Percentiles rank a stretch among this genome's conserved stretches.
These are phyloP conservation scores for Anagyrus pseudococci DNA, from an alignment of 2,888 invertebrate species.

Conservation along the genomic window DNA sequence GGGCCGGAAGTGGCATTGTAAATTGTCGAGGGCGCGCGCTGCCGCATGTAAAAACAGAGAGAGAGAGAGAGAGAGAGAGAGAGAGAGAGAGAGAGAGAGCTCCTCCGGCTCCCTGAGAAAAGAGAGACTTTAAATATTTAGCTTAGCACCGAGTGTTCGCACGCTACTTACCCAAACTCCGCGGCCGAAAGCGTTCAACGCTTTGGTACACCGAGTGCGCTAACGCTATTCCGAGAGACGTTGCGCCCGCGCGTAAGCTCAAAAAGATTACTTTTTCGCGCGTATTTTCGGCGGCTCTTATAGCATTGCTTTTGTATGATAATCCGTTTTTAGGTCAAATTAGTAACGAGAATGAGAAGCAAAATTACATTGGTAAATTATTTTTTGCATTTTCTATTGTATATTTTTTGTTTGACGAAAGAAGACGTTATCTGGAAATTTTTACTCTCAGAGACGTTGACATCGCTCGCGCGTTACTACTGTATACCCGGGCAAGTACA, in stretches of 20 bases:
- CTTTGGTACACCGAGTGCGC: no score
- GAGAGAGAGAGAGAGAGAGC: background rate
- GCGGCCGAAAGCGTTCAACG: background rate
- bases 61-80: background rate
- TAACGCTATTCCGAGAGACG: background rate
- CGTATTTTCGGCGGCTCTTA: background rate
- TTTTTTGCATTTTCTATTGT: no score
- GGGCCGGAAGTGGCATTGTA: background rate
- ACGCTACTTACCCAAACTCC: slow-evolving; percentile 30
- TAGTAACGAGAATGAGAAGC: no score
- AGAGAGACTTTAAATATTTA: slow-evolving; percentile 51
- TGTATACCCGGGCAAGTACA: no score
- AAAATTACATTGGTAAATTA: no score
- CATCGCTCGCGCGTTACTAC: no score
- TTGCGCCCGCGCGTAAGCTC: background rate
- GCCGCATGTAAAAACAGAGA: slow-evolving; percentile 40
- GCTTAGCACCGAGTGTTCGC: slow-evolving; percentile 48
- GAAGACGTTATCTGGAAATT: no score
- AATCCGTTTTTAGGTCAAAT: no score
- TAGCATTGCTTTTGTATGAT: no score
- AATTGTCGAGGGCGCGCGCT: slow-evolving; percentile 37
- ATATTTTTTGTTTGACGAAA: no score
- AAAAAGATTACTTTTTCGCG: background rate
- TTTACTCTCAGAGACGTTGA: no score
- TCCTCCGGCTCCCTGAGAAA: background rate